Conservation (phyloP, 1,140 invertebrate species). For the Atta texana region DNA sequence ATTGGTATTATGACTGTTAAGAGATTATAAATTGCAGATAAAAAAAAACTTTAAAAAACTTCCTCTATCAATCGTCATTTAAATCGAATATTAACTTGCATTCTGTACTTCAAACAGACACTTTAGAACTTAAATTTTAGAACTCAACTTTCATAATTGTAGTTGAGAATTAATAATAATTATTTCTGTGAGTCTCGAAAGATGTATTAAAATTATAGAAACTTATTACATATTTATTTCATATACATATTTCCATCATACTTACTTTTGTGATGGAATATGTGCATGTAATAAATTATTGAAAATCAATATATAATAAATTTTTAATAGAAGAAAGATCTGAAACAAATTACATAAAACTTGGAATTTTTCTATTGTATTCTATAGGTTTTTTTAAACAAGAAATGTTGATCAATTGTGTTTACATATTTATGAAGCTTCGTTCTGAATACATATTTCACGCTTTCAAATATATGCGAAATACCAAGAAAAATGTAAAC, state of each 20-base stretch:
- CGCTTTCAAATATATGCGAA: not conserved
- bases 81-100: no score
- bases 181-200: not conserved
- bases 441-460: not conserved
- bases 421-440: conserved; percentile 27
- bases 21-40: no score
- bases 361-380: not conserved
- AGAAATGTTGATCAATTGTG: not conserved
- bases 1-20: no score
- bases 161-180: not conserved
- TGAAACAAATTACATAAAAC: not conserved
- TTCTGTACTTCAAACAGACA: no score
- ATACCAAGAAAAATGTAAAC: not conserved
- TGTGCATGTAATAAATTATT: not conserved
- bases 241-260: not conserved
- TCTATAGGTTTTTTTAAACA: not conserved
- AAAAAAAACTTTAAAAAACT: no score
- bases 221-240: not conserved
- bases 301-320: not conserved
- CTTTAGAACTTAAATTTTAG: no score
- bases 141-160: no score
- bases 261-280: not conserved
- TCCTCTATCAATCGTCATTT: no score
- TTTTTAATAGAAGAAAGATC: not conserved
- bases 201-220: not conserved